A percentile compares a stretch with the other conserved stretches of the same genome.
phyloP scores from a whole-genome alignment of 2,888 invertebrate species.

The Choreutis nemorana region DNA sequence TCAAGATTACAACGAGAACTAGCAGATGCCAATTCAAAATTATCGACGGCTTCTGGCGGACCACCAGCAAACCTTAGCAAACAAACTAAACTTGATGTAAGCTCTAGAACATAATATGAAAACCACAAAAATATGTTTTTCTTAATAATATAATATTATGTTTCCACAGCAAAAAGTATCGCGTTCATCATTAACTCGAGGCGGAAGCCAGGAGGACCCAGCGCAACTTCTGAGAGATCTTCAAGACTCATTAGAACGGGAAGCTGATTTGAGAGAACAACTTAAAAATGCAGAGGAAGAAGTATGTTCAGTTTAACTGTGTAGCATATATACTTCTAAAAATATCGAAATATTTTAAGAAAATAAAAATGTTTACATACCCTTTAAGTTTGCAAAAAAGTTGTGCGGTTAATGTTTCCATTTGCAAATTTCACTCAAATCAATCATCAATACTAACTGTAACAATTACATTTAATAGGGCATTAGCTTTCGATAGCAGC shows the following conservation, averaged over 20 bases:
- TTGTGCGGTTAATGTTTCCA: background rate
- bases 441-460: conserved; percentile 7
- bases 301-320: conserved; percentile 42
- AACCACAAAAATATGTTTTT: background rate
- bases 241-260: conserved; percentile 91
- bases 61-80: conserved; percentile 59
- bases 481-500: conserved; percentile 28
- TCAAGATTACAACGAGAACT: conserved; percentile 74
- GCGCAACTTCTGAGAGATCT: conserved; percentile 84
- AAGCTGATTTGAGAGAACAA: conserved; percentile 93
- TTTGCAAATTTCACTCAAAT: background rate
- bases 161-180: conserved; percentile 68
- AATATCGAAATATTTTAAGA: background rate
- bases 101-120: too few species aligned
- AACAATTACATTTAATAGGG: conserved; percentile 42
- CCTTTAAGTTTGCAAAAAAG: background rate
- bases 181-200: conserved; percentile 76
- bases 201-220: conserved; percentile 83
- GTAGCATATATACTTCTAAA: background rate
- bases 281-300: conserved; percentile 93
- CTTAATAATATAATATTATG: background rate
- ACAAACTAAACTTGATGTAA: conserved; percentile 62
- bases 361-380: background rate
- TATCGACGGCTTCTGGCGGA: conserved; percentile 43
- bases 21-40: conserved; percentile 70